Evolutionary conservation across 2,113 vertebrate genomes (phyloP).

Genomic region (Cepphus grylle): DNA sequence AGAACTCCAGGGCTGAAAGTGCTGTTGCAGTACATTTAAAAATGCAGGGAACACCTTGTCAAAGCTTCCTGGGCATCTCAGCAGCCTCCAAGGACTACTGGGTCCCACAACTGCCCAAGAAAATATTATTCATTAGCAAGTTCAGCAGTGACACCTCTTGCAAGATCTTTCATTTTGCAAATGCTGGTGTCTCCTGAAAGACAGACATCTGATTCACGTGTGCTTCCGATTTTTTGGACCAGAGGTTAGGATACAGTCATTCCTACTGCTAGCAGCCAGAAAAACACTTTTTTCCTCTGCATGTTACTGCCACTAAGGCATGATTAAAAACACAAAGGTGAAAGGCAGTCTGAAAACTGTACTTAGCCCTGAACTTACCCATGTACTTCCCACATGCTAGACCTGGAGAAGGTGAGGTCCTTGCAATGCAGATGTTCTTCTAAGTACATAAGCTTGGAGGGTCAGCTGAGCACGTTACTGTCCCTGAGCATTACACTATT

Average conservation of each 20-base stretch:
- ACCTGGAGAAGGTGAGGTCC: neutral
- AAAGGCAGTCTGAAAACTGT: neutral
- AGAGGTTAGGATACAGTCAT: neutral
- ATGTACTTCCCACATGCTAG: fast-evolving
- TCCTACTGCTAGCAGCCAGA: neutral
- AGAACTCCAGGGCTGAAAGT: neutral
- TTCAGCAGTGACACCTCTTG: neutral
- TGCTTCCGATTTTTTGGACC: neutral
- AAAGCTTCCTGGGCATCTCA: neutral
- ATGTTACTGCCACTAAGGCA: neutral
- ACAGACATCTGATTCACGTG: fast-evolving
- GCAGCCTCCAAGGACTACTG: neutral
- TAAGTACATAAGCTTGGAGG: neutral
- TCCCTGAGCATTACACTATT: neutral
- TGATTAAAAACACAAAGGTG: neutral
- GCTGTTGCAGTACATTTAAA: neutral
- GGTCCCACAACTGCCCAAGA: neutral
- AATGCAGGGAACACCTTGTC: neutral
- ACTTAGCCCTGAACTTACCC: neutral
- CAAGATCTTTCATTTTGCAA: neutral
- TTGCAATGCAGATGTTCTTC: neutral
- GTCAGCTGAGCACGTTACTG: neutral
- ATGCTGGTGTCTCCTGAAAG: neutral
- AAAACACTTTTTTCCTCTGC: neutral
- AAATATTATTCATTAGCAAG: neutral